Conservation (phyloP, 2,113 vertebrate genomes). For the Ellobius talpinus region DNA sequence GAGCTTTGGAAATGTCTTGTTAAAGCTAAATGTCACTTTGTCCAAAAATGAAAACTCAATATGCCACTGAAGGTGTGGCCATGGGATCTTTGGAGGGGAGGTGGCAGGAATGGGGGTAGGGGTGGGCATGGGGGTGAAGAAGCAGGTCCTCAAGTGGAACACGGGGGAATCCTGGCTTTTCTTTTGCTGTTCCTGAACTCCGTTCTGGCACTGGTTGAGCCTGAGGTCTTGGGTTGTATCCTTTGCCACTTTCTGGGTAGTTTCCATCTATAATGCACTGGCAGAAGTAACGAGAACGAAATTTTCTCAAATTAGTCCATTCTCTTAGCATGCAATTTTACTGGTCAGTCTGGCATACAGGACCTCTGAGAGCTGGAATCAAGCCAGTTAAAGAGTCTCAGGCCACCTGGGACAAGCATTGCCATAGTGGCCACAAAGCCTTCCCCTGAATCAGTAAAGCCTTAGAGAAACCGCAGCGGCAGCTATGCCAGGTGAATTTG, state of each 20-base stretch:
- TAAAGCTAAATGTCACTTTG: slow-evolving; percentile 87
- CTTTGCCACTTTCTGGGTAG: not conserved
- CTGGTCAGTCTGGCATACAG: not conserved
- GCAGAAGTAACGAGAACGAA: not conserved
- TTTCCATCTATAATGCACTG: slow-evolving; percentile 10
- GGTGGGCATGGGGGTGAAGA: not conserved
- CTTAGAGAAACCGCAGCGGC: not conserved
- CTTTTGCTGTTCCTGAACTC: not conserved
- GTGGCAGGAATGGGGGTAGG: not conserved
- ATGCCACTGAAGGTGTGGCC: slow-evolving; percentile 18
- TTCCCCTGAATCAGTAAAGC: not conserved
- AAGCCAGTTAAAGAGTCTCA: not conserved
- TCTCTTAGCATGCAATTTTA: not conserved
- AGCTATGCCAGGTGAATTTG: not conserved
- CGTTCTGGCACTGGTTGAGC: not conserved
- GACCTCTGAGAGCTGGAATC: not conserved
- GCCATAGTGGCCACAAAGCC: not conserved
- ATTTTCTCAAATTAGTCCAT: not conserved
- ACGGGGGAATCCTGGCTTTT: not conserved
- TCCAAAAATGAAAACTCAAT: slow-evolving; percentile 78
- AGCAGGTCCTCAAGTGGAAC: not conserved
- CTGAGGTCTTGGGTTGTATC: not conserved
- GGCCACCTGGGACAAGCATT: not conserved
- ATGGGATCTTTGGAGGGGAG: slow-evolving; percentile 69
- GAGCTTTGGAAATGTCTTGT: slow-evolving; percentile 88